Evolutionary conservation across 2,113 vertebrate species (phyloP).

Genomic region (Dromiciops gliroides): DNA sequence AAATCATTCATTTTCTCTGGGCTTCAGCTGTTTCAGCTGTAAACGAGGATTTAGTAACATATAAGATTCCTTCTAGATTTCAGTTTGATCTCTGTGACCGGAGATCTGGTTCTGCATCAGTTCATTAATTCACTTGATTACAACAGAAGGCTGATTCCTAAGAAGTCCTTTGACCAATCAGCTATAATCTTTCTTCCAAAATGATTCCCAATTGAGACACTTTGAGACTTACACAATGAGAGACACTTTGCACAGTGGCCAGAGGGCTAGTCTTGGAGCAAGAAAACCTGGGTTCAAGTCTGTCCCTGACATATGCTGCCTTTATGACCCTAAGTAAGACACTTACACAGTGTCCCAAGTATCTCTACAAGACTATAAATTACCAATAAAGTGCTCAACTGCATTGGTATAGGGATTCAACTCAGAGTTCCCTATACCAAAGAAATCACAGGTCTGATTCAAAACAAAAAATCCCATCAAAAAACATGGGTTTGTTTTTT

Average conservation of each 20-base stretch:
- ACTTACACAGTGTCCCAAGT: not conserved
- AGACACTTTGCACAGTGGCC: not conserved
- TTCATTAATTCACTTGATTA: not conserved
- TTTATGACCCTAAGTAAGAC: not conserved
- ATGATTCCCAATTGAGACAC: not conserved
- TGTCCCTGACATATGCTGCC: not conserved
- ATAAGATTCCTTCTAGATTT: not conserved
- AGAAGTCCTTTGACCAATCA: not conserved
- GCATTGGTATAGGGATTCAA: not conserved
- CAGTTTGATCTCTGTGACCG: not conserved
- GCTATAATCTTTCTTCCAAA: conserved; percentile 15
- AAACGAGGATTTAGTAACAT: not conserved
- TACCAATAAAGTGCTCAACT: not conserved
- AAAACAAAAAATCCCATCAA: not conserved
- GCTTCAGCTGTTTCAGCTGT: not conserved
- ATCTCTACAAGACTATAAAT: not conserved
- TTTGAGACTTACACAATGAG: not conserved
- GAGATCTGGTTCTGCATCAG: not conserved
- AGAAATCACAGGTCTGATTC: not conserved
- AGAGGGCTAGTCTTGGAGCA: not conserved
- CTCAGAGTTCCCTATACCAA: not conserved
- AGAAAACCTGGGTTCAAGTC: not conserved
- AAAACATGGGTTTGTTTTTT: not conserved
- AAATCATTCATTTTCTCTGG: not conserved
- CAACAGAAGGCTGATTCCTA: not conserved